Percentiles rank a stretch among this genome's conserved stretches.
These are phyloP conservation scores for Gallinago stenura DNA, from an alignment of 2,797 vertebrate genomes.

Conservation along the genomic window DNA sequence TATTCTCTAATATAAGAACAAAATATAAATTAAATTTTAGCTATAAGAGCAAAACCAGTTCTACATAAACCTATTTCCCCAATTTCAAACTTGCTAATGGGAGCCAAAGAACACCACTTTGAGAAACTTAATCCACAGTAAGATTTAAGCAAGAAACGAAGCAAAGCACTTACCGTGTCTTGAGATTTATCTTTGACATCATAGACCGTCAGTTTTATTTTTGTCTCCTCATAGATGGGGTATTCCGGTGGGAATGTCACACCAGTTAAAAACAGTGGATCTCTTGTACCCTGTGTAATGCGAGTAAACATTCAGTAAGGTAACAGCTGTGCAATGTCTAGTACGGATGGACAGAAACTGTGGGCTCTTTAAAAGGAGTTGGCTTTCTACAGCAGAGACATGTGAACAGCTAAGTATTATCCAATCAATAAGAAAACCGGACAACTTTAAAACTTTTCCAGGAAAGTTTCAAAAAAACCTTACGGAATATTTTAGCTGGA, in stretches of 20 bases:
- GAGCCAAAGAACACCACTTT: neutral
- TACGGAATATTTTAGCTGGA: neutral
- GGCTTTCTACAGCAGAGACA: neutral
- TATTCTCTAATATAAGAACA: neutral
- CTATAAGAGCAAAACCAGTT: neutral
- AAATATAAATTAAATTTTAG: neutral
- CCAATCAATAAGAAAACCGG: neutral
- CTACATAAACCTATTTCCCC: neutral
- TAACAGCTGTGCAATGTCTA: slow-evolving; percentile 76
- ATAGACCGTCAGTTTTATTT: slow-evolving; percentile 94
- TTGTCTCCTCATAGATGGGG: slow-evolving; percentile 90
- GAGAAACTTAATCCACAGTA: neutral
- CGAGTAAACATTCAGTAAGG: slow-evolving; percentile 73
- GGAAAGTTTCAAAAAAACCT: neutral
- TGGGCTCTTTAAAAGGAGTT: slow-evolving; percentile 31
- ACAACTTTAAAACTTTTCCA: neutral
- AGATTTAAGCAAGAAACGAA: neutral
- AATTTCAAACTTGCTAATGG: neutral
- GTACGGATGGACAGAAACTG: neutral
- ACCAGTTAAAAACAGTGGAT: slow-evolving; percentile 95
- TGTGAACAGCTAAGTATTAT: neutral
- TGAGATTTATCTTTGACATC: slow-evolving; percentile 94
- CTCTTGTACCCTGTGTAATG: slow-evolving; percentile 90
- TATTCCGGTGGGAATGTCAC: slow-evolving; percentile 93
- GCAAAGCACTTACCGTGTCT: slow-evolving; percentile 88